Percentiles rank a stretch among this genome's conserved stretches.
phyloP scores from a whole-genome alignment of 2,113 vertebrate genomes.

The Eublepharis macularius region DNA sequence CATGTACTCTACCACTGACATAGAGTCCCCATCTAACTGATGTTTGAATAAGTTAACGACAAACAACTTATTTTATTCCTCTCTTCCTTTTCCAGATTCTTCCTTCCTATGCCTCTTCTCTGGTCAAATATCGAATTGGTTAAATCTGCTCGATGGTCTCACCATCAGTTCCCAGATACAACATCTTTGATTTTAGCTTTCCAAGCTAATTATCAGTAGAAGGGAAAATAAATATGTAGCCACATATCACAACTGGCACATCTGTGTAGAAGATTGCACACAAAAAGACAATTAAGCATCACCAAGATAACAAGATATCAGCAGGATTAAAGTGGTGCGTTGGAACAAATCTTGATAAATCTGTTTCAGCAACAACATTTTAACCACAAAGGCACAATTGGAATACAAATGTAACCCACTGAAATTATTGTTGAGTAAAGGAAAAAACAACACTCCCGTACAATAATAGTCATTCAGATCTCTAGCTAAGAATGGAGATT shows the following conservation, averaged over 20 bases:
- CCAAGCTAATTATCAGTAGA: constrained; percentile 47
- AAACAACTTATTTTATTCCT: constrained; percentile 34
- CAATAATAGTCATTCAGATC: constrained; percentile 61
- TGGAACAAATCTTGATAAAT: constrained; percentile 78
- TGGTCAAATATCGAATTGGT: constrained; percentile 40
- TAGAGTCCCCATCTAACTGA: neutral
- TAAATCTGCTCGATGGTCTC: constrained; percentile 49
- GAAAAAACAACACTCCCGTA: constrained; percentile 62
- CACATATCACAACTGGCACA: constrained; percentile 38
- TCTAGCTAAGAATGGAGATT: no score
- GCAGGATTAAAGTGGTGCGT: constrained; percentile 69
- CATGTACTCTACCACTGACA: neutral
- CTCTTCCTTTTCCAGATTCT: constrained; percentile 30
- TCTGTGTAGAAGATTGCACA: constrained; percentile 60
- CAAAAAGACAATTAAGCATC: constrained; percentile 75
- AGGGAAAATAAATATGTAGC: constrained; percentile 45
- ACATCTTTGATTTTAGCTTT: constrained; percentile 35
- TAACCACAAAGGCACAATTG: constrained; percentile 47
- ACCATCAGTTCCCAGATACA: constrained; percentile 40
- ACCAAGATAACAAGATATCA: constrained; percentile 66
- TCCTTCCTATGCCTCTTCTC: neutral
- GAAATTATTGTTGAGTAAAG: constrained; percentile 60
- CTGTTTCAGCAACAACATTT: constrained; percentile 65
- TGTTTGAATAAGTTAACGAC: neutral
- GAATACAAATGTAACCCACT: constrained; percentile 71